Evolutionary conservation across 2,888 invertebrate genomes (phyloP), one percentile per base, ranked within the genome.

Genomic region (Dromius quadrimaculatus): DNA sequence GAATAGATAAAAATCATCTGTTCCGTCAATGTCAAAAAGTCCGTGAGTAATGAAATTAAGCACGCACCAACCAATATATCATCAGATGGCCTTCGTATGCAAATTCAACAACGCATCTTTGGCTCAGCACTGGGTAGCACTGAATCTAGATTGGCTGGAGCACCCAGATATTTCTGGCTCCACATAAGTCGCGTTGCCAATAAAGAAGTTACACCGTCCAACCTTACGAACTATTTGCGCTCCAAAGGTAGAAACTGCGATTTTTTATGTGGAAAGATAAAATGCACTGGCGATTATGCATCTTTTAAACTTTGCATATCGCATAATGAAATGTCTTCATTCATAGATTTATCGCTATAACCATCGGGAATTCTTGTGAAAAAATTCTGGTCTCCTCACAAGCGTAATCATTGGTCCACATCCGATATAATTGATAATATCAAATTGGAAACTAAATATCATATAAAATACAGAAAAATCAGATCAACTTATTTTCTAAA

Each of bases 81-180:
- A 41, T 2, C 9, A 13, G 41, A 4, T n/a, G 15, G 13, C 13
- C 41, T n/a, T n/a, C 11, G 13, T 17, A 15, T 4, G 6, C 41
- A 17, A 15, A 13, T 15, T 13, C 28, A 28, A 38, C 38, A 11
- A 38, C 50, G 50, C 9, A 20, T 15, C 2, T 50, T 22, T 50
- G 50, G 50, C 1, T 20, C 50, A 2, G 50, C 50, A 20, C 50
- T 20, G 50, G 23, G n/a, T 11, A 11, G 50, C n/a, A 20, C 50
- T 50, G 22, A 17, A 5, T 22, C 11, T 20, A 50, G 20, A 50
- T 50, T 50, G 9, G 1, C 22, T n/a, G 20, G 50, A 2, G 45
- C 45, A 8, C 45, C 45, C 3, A 5, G 45, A 2, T 19, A 15
- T n/a, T 15, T 8, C 3, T 45, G 11, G 8, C 3, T 45, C 2